Conservation (phyloP, 2,113 vertebrate species). For the Onychorhynchus coronatus region DNA sequence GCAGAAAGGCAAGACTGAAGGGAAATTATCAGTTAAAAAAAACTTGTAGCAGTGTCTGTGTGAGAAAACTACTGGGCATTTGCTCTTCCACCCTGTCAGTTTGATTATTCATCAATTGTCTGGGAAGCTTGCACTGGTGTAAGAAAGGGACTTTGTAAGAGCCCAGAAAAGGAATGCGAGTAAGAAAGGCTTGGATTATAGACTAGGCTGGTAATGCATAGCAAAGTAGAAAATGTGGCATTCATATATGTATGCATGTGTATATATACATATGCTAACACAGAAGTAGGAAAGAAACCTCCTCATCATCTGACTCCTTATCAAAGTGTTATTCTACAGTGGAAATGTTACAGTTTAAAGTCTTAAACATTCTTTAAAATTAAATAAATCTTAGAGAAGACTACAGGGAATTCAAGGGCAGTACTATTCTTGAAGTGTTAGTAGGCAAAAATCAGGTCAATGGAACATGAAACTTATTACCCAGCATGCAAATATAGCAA, state of each 20-base stretch:
- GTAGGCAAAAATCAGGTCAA: not conserved
- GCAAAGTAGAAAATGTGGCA: not conserved
- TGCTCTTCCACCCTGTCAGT: constrained; percentile 67
- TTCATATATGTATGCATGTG: not conserved
- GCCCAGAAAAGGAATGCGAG: not conserved
- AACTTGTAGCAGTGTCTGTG: constrained; percentile 37
- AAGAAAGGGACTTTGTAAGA: constrained; percentile 40
- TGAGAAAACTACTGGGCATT: constrained; percentile 58
- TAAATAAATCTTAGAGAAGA: not conserved
- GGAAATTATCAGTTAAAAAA: constrained; percentile 68
- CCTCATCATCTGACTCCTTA: not conserved
- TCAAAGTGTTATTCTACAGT: not conserved
- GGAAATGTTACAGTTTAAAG: not conserved
- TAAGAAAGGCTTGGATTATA: not conserved
- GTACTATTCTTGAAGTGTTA: not conserved
- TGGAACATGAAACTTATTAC: not conserved
- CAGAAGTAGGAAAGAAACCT: not conserved
- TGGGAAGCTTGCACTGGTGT: constrained; percentile 11
- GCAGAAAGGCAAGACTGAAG: constrained; percentile 62
- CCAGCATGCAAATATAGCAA: not conserved
- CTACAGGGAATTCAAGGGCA: not conserved
- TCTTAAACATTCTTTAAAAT: not conserved
- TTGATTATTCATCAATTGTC: constrained; percentile 57
- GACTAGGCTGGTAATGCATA: not conserved
- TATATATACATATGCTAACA: not conserved